These are phyloP conservation scores for Drosophila anomelani DNA, from an alignment of 2,888 invertebrate species.

Conservation along the genomic window DNA sequence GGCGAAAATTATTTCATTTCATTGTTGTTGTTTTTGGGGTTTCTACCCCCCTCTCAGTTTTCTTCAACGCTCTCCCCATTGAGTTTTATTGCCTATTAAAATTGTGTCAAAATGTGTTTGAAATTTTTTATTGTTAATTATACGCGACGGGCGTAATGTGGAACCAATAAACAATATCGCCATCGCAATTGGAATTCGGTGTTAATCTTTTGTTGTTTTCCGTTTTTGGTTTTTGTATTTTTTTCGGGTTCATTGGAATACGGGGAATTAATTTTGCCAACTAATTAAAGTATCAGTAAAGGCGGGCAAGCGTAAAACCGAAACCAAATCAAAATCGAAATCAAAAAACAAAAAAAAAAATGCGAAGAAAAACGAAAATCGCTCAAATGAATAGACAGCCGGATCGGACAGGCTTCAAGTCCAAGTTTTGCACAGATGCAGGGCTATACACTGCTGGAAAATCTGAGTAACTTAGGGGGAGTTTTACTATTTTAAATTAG, in stretches of 20 bases:
- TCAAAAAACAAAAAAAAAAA: slow-evolving; percentile 57
- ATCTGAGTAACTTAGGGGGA: too few species aligned
- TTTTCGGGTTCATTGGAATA: slow-evolving; percentile 2
- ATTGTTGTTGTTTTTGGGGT: slow-evolving; percentile 15
- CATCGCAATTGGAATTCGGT: slow-evolving; percentile 22
- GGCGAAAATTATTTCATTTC: slow-evolving; percentile 31
- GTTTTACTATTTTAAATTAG: too few species aligned
- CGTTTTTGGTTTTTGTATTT: not conserved
- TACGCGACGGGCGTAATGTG: slow-evolving; percentile 40
- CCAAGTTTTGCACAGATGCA: slow-evolving; percentile 3
- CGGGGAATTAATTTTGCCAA: slow-evolving; percentile 32
- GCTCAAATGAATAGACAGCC: slow-evolving; percentile 73
- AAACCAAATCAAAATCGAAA: slow-evolving; percentile 69
- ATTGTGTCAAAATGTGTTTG: slow-evolving; percentile 80
- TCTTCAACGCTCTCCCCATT: slow-evolving; percentile 23
- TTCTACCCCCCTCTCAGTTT: not conserved
- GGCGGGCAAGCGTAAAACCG: slow-evolving; percentile 65
- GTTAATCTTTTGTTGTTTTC: slow-evolving; percentile 18
- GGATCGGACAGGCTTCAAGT: slow-evolving; percentile 65
- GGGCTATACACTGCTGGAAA: not conserved
- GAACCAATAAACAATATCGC: slow-evolving; percentile 43
- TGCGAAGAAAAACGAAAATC: slow-evolving; percentile 13
- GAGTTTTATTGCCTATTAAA: slow-evolving; percentile 81
- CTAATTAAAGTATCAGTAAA: slow-evolving; percentile 21
- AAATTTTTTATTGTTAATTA: slow-evolving; percentile 74